These are phyloP conservation scores for Epinephelus malabaricus DNA, from an alignment of 2,797 vertebrate genomes.

Conservation along the genomic window DNA sequence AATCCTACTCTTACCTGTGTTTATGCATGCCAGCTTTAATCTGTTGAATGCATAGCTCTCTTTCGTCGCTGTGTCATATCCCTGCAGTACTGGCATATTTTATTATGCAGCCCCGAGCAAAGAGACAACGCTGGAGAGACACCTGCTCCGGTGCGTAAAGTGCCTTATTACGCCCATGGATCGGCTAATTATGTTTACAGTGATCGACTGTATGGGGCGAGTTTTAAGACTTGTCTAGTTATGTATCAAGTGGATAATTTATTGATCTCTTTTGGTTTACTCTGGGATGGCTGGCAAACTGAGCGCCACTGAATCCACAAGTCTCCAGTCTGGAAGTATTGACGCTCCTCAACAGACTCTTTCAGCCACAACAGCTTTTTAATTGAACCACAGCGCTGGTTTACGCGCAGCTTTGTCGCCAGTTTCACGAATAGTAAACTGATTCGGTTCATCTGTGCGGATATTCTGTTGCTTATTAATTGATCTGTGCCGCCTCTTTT, in stretches of 20 bases:
- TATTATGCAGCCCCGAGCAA: constrained; percentile 28
- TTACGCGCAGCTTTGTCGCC: constrained; percentile 18
- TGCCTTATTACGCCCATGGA: neutral
- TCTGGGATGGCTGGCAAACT: constrained; percentile 30
- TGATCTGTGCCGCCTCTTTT: neutral
- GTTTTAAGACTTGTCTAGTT: constrained; percentile 31
- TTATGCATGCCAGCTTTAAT: constrained; percentile 63
- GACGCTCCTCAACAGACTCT: constrained; percentile 22
- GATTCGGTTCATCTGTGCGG: neutral
- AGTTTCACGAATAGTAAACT: constrained; percentile 30
- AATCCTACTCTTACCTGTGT: constrained; percentile 44
- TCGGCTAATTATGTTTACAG: constrained; percentile 10
- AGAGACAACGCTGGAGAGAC: constrained; percentile 29
- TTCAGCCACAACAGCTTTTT: constrained; percentile 28
- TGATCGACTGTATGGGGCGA: constrained; percentile 11
- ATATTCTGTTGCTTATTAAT: constrained; percentile 16
- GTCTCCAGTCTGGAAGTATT: constrained; percentile 57
- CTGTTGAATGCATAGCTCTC: constrained; percentile 70
- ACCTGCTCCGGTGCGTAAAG: constrained; percentile 50
- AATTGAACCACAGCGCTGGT: constrained; percentile 24
- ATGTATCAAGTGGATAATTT: constrained; percentile 36
- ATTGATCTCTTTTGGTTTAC: constrained; percentile 29
- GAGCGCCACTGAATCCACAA: constrained; percentile 66
- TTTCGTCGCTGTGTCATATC: constrained; percentile 22
- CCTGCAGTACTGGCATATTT: constrained; percentile 58